Evolutionary conservation across 2,888 invertebrate genomes (phyloP).

Genomic region (Myopa tessellatipennis): DNA sequence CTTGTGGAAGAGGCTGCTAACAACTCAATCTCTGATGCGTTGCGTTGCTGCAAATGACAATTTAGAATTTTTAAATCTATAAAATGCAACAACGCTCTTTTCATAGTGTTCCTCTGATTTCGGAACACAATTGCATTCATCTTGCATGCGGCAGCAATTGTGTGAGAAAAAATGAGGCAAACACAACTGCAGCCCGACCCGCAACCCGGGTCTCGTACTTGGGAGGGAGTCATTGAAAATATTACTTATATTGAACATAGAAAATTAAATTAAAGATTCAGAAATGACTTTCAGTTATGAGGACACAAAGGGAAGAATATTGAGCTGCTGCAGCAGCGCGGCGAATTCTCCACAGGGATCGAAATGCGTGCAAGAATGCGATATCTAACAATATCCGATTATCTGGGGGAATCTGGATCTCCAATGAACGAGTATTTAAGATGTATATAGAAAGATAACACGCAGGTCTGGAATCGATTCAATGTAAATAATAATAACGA

Average conservation of each 20-base stretch:
- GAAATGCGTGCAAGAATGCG: conserved; percentile 55
- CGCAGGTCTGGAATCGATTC: not conserved
- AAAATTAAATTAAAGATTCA: conserved; percentile 57
- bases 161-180: conserved; percentile 30
- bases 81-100: conserved; percentile 7
- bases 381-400: conserved; percentile 14
- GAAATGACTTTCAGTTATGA: conserved; percentile 62
- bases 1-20: not conserved
- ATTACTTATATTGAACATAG: conserved; percentile 24
- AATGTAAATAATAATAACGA: not conserved
- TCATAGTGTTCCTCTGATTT: not conserved
- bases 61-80: not conserved
- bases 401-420: conserved; percentile 27
- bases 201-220: not conserved
- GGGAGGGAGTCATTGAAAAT: not conserved
- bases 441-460: not conserved
- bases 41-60: conserved; percentile 12
- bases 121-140: not conserved
- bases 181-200: not conserved
- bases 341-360: conserved; percentile 14
- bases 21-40: not conserved
- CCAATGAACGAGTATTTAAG: not conserved
- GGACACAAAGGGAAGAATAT: conserved; percentile 32
- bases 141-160: conserved; percentile 15
- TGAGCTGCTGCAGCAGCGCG: conserved; percentile 19